Percentiles rank a stretch among this genome's conserved stretches.
phyloP scores from a whole-genome alignment of 2,888 invertebrate species.

The Alentia gelatinosa region DNA sequence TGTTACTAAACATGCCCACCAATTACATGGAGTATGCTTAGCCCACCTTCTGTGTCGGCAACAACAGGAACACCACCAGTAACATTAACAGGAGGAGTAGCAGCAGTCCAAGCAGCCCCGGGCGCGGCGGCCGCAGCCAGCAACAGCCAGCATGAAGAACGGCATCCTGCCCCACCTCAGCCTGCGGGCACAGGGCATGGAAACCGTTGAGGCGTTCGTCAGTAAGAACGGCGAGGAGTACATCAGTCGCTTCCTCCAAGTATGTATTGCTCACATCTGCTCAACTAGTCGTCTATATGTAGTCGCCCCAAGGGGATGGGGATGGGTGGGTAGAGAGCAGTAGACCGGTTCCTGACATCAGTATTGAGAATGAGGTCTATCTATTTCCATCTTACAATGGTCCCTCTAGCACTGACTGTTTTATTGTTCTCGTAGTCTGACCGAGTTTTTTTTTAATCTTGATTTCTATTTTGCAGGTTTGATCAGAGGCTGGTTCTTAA shows the following conservation, averaged over 20 bases:
- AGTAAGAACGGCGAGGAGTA: conserved; percentile 58
- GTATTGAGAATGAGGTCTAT: no score
- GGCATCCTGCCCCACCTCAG: conserved; percentile 69
- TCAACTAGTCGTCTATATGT: no score
- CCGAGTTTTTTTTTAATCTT: no score
- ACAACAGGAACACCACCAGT: background rate
- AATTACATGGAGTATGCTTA: background rate
- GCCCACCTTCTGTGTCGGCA: background rate
- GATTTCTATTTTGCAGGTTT: no score
- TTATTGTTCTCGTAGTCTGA: no score
- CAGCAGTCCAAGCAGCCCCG: background rate
- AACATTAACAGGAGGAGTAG: background rate
- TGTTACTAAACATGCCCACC: background rate
- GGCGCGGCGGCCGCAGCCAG: conserved; percentile 11
- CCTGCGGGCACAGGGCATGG: conserved; percentile 66
- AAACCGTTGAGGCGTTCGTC: conserved; percentile 60
- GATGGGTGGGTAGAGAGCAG: no score
- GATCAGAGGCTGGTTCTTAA: no score
- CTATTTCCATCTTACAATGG: no score
- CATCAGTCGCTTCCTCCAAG: conserved; percentile 58
- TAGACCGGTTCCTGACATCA: no score
- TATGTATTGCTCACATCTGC: conserved; percentile 44
- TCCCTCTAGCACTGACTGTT: no score
- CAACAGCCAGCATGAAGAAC: conserved; percentile 66
- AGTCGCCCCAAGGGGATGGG: no score